Evolutionary conservation across 2,797 vertebrate genomes (phyloP), one percentile per base, ranked within the genome.

Genomic region (Sebastes variabilis): DNA sequence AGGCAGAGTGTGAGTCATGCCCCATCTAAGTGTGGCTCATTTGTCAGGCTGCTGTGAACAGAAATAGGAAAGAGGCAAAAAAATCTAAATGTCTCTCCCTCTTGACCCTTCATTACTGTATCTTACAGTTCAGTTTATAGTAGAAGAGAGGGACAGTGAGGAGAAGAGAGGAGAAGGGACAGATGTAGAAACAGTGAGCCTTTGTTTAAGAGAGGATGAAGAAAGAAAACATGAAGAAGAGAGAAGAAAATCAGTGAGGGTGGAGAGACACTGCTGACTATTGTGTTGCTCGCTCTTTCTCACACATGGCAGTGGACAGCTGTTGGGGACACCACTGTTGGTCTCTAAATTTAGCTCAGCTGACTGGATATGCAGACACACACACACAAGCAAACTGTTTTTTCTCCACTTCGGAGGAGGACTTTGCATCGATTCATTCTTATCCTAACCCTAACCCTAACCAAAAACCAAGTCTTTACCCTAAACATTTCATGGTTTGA

Each of bases 311-410:
- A 6, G 60, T 54, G 58, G 79, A 81, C 86, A 92, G 84, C 88
- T 93, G 90, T 81, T 89, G 65, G 75, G 87, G 84, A 87, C 90
- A 72, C 85, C 80, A 36, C 85, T 83, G 77, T 84, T 72, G 81
- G 46, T 5, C 74, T 83, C 86, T 90, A 94, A 91, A 92, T 93
- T 93, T 93, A 93, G 85, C 88, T 86, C 80, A 66, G 58, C 74
- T 78, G 78, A 77, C 70, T 61, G 68, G 66, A 83, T 85, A 38
- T 16, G 32, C 42, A 70, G 59, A 76, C 36, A 20, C 36, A 54
- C 20, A 25, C 49, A 20, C 4, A 20, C 46, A 12, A 9, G 59
- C 55, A 20, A 67, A 79, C 55, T 32, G 58, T 24, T 79, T 77
- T 36, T 62, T 58, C 49, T 68, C 62, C 49, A 49, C 58, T 69